Base-by-base conservation (phyloP, 2,113 vertebrate species). In the Dunckerocampus dactyliophorus region DNA sequence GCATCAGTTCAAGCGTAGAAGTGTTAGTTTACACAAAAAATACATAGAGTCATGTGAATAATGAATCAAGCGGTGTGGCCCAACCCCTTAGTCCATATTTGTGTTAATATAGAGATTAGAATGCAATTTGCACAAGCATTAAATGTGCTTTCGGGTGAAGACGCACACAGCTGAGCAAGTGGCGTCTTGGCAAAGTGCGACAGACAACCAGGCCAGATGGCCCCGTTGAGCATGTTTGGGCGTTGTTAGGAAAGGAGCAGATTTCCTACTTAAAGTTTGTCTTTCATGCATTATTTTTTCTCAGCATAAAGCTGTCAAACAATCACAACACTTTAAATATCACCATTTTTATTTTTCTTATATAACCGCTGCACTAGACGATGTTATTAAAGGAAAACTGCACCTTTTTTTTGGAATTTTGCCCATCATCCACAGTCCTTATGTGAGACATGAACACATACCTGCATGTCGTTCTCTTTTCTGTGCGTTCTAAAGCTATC, bases 151-250 rank as follows among this genome's bases (percentile, higher is more conserved):
- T 62, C 64, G 74, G 72, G 43, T 71, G 54, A 83, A 71, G 54
- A 7, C 13, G 14, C 31, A 63, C 62, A 81, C 77, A 80, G 71
- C 82, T 72, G 69, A 71, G 62, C 71, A 72, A 81, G 75, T 82
- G 74, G 71, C 75, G 68, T 67, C 56, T 81, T 87, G 80, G 83
- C 85, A 80, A 77, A 53, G 73, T 50, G 13, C 56, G 37, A 76
- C 66, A 63, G 61, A 64, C 83, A 84, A 76, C 75, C 76, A 72
- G 39, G 73, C 67, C 82, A 87, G 82, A 86, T 75, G 79, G 80
- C 81, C n/a, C n/a, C 85, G 79, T 79, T 81, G 81, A 85, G 77
- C 59, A 63, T 69, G 73, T 73, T 81, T 85, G 82, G 78, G 79
- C 83, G 54, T 71, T 74, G 69, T 59, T 76, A 72, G 47, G 51